A percentile compares a stretch with the other conserved stretches of the same genome.
Evolutionary conservation across 1,140 invertebrate species (phyloP).

Genomic region (Drosophila hydei): DNA sequence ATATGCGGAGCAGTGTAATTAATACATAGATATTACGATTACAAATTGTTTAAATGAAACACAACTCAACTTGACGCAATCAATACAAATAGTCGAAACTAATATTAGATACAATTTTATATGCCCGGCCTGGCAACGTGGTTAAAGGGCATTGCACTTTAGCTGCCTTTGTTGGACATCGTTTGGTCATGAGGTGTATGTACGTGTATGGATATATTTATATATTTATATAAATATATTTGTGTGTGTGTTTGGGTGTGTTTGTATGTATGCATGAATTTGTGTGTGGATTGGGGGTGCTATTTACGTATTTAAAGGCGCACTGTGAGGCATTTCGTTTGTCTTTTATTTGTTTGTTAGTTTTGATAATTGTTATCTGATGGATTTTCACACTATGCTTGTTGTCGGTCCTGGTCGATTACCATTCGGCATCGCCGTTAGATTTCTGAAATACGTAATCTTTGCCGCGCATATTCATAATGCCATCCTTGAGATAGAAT

Average conservation of each 20-base stretch:
- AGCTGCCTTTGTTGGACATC: slow-evolving; percentile 21
- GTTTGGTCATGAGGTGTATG: slow-evolving; percentile 49
- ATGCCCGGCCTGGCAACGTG: slow-evolving; percentile 29
- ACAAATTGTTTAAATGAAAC: slow-evolving; percentile 56
- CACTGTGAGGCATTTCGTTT: slow-evolving; percentile 64
- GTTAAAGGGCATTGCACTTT: slow-evolving; percentile 3
- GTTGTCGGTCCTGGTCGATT: slow-evolving; percentile 63
- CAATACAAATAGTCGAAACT: slow-evolving; percentile 50
- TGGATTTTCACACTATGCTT: slow-evolving; percentile 24
- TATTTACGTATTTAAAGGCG: slow-evolving; percentile 45
- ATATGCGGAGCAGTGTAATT: slow-evolving; percentile 56
- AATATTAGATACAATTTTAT: slow-evolving; percentile 46
- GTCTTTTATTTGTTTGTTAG: slow-evolving; percentile 63
- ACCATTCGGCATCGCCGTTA: slow-evolving; percentile 99
- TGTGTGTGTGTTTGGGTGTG: neutral
- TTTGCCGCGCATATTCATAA: slow-evolving; percentile 99
- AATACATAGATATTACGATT: slow-evolving; percentile 56
- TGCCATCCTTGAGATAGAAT: slow-evolving; percentile 99
- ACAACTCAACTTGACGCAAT: slow-evolving; percentile 42
- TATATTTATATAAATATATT: no score
- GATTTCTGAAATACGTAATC: slow-evolving; percentile 99
- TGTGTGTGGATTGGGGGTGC: neutral
- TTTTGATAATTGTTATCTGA: slow-evolving; percentile 43
- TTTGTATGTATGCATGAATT: no score
- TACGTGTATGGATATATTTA: neutral